Evolutionary conservation across 2,888 invertebrate species (phyloP).

Genomic region (Nipponacmea schrenckii): DNA sequence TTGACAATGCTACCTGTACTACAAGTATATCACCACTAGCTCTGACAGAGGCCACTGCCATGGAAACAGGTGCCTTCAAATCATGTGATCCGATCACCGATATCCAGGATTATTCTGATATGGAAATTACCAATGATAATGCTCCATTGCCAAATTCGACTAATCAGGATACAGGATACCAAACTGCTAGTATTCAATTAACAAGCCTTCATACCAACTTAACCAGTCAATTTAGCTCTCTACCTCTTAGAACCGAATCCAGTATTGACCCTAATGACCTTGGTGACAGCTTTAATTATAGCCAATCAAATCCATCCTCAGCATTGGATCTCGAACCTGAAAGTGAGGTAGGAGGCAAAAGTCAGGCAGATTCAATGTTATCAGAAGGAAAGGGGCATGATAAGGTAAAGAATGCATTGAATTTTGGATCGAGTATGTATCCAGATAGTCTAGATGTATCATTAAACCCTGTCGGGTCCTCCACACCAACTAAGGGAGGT

Average conservation of each 20-base stretch:
- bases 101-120: constrained; percentile 41
- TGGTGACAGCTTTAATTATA: constrained; percentile 11
- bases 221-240: constrained; percentile 46
- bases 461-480: constrained; percentile 32
- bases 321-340: constrained; percentile 26
- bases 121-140: constrained; percentile 41
- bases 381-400: constrained; percentile 41
- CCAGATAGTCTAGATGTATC: constrained; percentile 23
- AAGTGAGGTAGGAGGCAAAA: not conserved
- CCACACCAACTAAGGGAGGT: constrained; percentile 25
- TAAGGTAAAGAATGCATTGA: constrained; percentile 41
- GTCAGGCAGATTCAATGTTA: constrained; percentile 9
- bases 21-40: not conserved
- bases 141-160: constrained; percentile 40
- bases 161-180: constrained; percentile 63
- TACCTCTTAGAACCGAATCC: constrained; percentile 42
- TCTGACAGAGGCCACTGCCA: constrained; percentile 11
- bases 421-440: constrained; percentile 40
- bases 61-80: not conserved
- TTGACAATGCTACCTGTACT: not conserved
- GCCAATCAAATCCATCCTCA: constrained; percentile 14
- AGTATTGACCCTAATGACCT: constrained; percentile 20
- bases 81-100: constrained; percentile 37
- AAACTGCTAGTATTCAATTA: constrained; percentile 58
- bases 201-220: constrained; percentile 44